These are phyloP conservation scores for Digitonthophagus gazella DNA, from an alignment of 2,888 invertebrate genomes.

Conservation along the genomic window DNA sequence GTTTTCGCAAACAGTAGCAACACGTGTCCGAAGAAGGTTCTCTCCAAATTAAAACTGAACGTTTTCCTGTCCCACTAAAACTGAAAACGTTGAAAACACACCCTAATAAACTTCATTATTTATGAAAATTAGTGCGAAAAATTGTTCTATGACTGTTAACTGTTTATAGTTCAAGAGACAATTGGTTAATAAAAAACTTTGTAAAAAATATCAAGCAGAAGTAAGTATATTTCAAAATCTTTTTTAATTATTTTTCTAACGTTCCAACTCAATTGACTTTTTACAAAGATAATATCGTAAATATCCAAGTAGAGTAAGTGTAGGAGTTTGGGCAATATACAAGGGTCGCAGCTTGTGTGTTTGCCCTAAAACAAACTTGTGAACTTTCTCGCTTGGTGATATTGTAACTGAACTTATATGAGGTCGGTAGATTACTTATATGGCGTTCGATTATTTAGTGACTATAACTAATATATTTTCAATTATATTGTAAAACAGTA, in stretches of 20 bases:
- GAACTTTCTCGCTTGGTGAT: not conserved
- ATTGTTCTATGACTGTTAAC: not conserved
- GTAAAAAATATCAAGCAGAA: slow-evolving; percentile 20
- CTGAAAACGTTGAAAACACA: not conserved
- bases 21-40: not conserved
- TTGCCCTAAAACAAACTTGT: not conserved
- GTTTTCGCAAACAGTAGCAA: not conserved
- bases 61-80: not conserved
- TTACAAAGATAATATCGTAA: not conserved
- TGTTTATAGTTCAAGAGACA: not conserved
- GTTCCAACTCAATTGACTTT: not conserved
- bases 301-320: not conserved
- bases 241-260: too few species aligned
- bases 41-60: not conserved
- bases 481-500: too few species aligned
- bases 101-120: not conserved
- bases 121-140: not conserved
- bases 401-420: not conserved
- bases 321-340: not conserved
- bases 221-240: not conserved
- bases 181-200: slow-evolving; percentile 27
- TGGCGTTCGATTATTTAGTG: not conserved
- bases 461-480: too few species aligned
- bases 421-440: not conserved
- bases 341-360: not conserved